Evolutionary conservation across 1,140 invertebrate genomes (phyloP).

Genomic region (Oppia nitens): DNA sequence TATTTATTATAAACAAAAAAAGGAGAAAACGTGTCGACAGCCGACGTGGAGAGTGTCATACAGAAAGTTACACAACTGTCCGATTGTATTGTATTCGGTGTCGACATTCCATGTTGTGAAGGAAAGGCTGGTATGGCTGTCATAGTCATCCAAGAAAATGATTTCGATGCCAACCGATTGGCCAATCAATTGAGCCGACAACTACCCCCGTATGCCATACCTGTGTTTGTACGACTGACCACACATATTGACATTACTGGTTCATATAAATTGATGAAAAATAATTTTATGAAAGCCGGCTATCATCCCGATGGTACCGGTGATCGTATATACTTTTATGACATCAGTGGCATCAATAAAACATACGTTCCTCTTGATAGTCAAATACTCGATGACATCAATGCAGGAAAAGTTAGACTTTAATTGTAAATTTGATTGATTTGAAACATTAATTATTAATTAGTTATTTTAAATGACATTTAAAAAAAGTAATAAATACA

Average conservation of each 20-base stretch:
- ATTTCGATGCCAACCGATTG: constrained; percentile 43
- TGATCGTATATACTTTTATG: constrained; percentile 27
- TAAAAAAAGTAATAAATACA: no score
- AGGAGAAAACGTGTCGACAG: constrained; percentile 94
- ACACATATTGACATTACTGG: constrained; percentile 68
- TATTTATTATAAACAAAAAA: no score
- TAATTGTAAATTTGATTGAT: no score
- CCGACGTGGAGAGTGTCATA: constrained; percentile 84
- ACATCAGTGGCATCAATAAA: constrained; percentile 33
- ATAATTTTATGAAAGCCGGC: constrained; percentile 73
- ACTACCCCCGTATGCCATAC: constrained; percentile 67
- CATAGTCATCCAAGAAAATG: constrained; percentile 37
- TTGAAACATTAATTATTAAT: no score
- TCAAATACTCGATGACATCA: not conserved
- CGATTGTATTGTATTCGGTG: constrained; percentile 86
- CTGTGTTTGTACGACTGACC: constrained; percentile 67
- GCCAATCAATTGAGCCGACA: constrained; percentile 27
- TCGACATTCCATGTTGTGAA: constrained; percentile 67
- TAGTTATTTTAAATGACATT: no score
- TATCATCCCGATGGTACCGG: constrained; percentile 55
- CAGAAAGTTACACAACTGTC: constrained; percentile 64
- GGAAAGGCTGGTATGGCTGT: constrained; percentile 91
- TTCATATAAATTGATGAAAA: constrained; percentile 88
- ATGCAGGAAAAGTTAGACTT: not conserved
- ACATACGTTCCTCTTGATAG: constrained; percentile 26